Evolutionary conservation across 1,140 invertebrate genomes (phyloP).

Genomic region (Drosophila kanapiae): DNA sequence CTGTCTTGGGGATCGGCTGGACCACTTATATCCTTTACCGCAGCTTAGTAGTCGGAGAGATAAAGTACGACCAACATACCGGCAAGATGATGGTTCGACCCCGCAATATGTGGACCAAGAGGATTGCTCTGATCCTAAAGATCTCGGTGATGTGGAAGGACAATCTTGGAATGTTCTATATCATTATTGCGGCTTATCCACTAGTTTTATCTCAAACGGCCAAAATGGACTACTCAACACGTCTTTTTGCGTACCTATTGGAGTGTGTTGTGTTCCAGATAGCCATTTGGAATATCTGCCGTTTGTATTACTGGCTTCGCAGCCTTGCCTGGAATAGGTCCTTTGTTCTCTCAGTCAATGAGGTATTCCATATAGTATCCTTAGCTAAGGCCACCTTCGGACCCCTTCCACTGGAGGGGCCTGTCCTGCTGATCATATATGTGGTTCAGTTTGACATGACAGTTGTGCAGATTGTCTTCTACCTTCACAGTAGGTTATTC

Average conservation of each 20-base stretch:
- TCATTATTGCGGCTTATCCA: not conserved
- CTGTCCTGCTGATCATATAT: not conserved
- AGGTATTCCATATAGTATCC: slow-evolving; percentile 2
- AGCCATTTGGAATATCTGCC: not conserved
- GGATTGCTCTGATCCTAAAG: not conserved
- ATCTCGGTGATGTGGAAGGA: not conserved
- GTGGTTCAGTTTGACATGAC: not conserved
- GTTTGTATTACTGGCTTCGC: not conserved
- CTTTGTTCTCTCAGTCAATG: slow-evolving; percentile 5
- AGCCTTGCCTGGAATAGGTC: slow-evolving; percentile 11
- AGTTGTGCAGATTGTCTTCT: not conserved
- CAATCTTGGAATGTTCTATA: too few species aligned
- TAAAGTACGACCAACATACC: not conserved
- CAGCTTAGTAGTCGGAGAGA: not conserved
- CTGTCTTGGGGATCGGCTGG: not conserved
- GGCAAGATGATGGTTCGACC: not conserved
- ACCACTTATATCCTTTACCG: slow-evolving; percentile 3
- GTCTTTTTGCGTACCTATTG: not conserved
- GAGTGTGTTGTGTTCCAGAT: not conserved
- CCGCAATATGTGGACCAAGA: slow-evolving; percentile 1
- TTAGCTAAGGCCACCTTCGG: not conserved
- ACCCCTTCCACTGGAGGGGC: not conserved
- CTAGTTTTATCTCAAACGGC: too few species aligned
- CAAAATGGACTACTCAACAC: too few species aligned
- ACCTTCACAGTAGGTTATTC: not conserved